phyloP scores from a whole-genome alignment of 1,140 invertebrate species.

The Panagrolaimus sp. region DNA sequence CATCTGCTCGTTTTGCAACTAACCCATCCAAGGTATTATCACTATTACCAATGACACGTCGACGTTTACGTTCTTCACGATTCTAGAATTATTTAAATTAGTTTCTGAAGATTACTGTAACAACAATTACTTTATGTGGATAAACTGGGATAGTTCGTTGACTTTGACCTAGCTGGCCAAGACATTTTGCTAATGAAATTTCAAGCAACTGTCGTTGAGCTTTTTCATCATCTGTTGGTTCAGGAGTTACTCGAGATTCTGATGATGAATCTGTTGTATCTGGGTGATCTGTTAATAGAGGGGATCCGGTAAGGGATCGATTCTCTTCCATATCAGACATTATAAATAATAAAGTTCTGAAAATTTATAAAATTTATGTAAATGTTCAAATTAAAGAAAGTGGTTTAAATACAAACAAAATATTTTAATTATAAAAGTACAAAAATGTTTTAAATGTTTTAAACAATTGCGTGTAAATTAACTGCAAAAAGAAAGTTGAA shows the following conservation, averaged over 20 bases:
- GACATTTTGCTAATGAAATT: not conserved
- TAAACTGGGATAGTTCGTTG: conserved; percentile 9
- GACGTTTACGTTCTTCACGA: conserved; percentile 32
- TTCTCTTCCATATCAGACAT: too few species aligned
- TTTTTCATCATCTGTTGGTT: not conserved
- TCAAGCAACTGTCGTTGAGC: not conserved
- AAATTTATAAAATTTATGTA: too few species aligned
- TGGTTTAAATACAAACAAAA: too few species aligned
- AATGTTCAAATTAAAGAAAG: too few species aligned
- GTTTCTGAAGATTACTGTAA: not conserved
- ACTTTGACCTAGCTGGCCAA: not conserved
- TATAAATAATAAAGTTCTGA: too few species aligned
- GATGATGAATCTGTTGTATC: not conserved
- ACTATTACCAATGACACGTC: conserved; percentile 44
- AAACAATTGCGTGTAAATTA: too few species aligned
- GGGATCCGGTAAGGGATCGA: too few species aligned
- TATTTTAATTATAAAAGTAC: too few species aligned
- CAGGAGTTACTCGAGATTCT: not conserved
- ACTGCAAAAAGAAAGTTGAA: too few species aligned
- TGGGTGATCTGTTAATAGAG: too few species aligned
- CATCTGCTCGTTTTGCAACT: conserved; percentile 52
- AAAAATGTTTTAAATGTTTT: too few species aligned
- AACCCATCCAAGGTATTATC: conserved; percentile 56
- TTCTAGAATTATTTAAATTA: not conserved
- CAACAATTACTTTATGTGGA: not conserved